These are phyloP conservation scores for Lycophotia porphyrea DNA, from an alignment of 2,888 invertebrate species.

Conservation along the genomic window DNA sequence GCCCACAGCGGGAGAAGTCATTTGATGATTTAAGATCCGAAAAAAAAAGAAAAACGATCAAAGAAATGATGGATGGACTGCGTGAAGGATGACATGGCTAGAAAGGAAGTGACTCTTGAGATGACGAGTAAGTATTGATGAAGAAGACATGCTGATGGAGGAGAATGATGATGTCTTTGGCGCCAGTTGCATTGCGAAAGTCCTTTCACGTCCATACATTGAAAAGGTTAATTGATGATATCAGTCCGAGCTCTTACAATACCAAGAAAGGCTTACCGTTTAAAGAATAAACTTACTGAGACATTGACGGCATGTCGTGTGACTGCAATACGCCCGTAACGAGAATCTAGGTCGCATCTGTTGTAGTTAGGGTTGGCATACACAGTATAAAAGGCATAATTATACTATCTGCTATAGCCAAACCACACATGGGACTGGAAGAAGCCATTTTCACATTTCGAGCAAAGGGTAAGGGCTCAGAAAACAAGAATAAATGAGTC, in stretches of 20 bases:
- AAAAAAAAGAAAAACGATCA: no score
- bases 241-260: constrained; percentile 18
- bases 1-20: no score
- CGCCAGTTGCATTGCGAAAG: constrained; percentile 13
- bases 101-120: no score
- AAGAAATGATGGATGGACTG: no score
- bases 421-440: not conserved
- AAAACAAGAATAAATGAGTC: not conserved
- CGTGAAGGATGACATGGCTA: no score
- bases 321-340: constrained; percentile 49
- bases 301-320: constrained; percentile 32
- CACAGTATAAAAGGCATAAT: not conserved
- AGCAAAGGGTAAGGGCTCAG: not conserved
- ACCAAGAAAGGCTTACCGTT: constrained; percentile 22
- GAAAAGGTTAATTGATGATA: constrained; percentile 37
- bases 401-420: not conserved
- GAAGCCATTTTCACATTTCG: not conserved
- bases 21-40: no score
- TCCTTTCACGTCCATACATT: not conserved
- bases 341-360: constrained; percentile 67
- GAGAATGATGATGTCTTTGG: not conserved
- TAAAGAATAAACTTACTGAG: constrained; percentile 29
- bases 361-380: constrained; percentile 46
- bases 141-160: no score
- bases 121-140: no score